Evolutionary conservation across 2,888 invertebrate species (phyloP).

Genomic region (Apodemia mormo): DNA sequence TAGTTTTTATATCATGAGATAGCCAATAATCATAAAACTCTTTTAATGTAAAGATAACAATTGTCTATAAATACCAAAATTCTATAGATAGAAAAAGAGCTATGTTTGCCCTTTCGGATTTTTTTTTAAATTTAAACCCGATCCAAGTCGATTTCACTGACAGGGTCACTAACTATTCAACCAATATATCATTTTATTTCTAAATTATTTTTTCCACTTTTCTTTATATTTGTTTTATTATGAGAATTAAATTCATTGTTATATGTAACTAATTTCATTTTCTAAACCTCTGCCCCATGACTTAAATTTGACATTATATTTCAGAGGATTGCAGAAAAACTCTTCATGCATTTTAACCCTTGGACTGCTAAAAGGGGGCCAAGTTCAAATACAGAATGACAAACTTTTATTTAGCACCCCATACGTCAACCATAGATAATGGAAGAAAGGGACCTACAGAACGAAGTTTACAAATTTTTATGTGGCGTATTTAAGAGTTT

Average conservation of each 20-base stretch:
- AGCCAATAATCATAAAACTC: background rate
- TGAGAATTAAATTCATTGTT: background rate
- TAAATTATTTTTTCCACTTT: too few species aligned
- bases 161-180: too few species aligned
- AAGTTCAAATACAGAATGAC: conserved; percentile 67
- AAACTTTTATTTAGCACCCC: conserved; percentile 61
- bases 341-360: conserved; percentile 17
- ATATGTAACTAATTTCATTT: background rate
- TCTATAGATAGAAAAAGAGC: too few species aligned
- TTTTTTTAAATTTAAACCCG: too few species aligned
- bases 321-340: background rate
- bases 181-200: too few species aligned
- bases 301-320: background rate
- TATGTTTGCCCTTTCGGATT: too few species aligned
- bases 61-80: too few species aligned
- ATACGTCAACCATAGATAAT: conserved; percentile 54
- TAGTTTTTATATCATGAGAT: background rate
- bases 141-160: too few species aligned
- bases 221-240: too few species aligned
- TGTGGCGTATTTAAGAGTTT: conserved; percentile 63
- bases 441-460: conserved; percentile 47
- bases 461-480: conserved; percentile 74
- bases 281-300: background rate
- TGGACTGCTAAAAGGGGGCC: conserved; percentile 52
- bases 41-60: background rate